phyloP scores from a whole-genome alignment of 2,888 invertebrate species.

The Xestia xanthographa region DNA sequence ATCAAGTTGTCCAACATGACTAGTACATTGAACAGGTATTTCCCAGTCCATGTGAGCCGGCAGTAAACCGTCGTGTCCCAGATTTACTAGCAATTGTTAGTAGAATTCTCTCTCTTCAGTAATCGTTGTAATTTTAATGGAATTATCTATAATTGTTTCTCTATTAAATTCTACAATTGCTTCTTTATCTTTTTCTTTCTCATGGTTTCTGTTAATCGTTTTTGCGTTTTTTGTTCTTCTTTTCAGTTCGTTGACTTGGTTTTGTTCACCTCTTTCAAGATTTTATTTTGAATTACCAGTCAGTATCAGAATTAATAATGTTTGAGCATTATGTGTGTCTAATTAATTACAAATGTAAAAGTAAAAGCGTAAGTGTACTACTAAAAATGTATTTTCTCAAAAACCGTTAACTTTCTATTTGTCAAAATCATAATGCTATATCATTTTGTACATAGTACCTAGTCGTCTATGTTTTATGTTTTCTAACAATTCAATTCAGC shows the following conservation, averaged over 20 bases:
- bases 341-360: constrained; percentile 21
- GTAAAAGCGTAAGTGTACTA: constrained; percentile 17
- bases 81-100: constrained; percentile 54
- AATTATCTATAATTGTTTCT: constrained; percentile 60
- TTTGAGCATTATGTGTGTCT: constrained; percentile 8
- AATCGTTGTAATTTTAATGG: constrained; percentile 61
- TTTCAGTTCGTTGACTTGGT: constrained; percentile 17
- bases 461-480: not conserved
- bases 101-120: constrained; percentile 52
- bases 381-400: not conserved
- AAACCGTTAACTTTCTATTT: constrained; percentile 19
- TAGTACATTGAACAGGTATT: constrained; percentile 57
- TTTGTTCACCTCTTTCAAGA: not conserved
- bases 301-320: not conserved
- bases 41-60: constrained; percentile 44
- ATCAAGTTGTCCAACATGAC: constrained; percentile 38
- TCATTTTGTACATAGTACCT: not conserved
- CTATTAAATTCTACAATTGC: constrained; percentile 44
- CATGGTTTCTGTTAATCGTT: not conserved
- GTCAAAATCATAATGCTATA: constrained; percentile 8
- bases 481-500: not conserved
- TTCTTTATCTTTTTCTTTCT: constrained; percentile 40
- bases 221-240: not conserved
- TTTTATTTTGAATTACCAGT: not conserved
- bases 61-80: constrained; percentile 45